Base-by-base conservation (phyloP, 2,113 vertebrate genomes). In the Symphodus melops region DNA sequence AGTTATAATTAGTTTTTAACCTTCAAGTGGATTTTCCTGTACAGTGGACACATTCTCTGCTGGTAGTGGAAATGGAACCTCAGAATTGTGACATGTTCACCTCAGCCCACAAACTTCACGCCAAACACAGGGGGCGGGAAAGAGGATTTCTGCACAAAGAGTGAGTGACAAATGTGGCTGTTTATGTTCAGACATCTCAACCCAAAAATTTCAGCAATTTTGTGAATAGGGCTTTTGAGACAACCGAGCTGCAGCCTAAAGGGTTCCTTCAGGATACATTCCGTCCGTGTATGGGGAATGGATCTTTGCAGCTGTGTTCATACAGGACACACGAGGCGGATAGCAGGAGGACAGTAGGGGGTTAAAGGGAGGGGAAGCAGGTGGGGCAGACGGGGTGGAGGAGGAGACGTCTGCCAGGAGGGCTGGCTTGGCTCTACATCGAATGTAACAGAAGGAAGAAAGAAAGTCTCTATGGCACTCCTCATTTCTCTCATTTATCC, bases 271-370 rank as follows among this genome's bases (percentile, higher is more conserved):
- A 70, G 71, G 71, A 85, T 51, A 3, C 59, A 54, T 65, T 78
- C 58, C 0, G 60, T 49, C 64, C 82, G 83, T 74, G 75, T 65
- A 72, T 25, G 49, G 63, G 68, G 69, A 79, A 81, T 73, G 62
- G 72, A 67, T 70, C n/a, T n/a, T 65, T 88, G 87, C 90, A 92
- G 88, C 91, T 91, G 87, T 81, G 89, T 76, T 72, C 77, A 70
- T 66, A 56, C 61, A 82, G 79, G 79, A 81, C 77, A 63, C 81
- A 75, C 67, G 79, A 91, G 80, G 75, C 75, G 75, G 86, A 72
- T 74, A 53, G 58, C 56, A 21, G 68, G 81, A 77, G 42, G 83
- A 79, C 58, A 56, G 62, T 20, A 49, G 73, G 79, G 64, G 77
- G 82, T 88, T 65, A 68, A 61, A 73, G 62, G 80, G 84, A 86